Evolutionary conservation across 2,797 vertebrate species (phyloP).

Genomic region (Glossophaga mutica): DNA sequence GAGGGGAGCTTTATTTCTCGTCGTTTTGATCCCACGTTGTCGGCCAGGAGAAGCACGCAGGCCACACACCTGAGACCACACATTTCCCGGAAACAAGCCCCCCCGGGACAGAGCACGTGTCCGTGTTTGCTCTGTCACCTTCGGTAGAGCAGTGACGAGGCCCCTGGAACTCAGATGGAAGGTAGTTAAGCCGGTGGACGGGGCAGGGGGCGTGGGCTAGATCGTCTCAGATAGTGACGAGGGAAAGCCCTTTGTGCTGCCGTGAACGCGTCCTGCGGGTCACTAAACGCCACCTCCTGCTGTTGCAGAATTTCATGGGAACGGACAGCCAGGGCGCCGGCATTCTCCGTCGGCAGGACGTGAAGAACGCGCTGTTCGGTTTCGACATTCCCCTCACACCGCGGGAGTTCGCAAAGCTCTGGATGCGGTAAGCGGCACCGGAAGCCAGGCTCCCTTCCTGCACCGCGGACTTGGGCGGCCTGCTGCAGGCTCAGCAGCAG

Average conservation of each 20-base stretch:
- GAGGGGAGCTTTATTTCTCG: not conserved
- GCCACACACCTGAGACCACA: not conserved
- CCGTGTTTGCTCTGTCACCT: not conserved
- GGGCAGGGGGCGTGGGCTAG: not conserved
- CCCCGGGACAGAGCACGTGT: fast-evolving
- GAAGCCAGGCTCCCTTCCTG: not conserved
- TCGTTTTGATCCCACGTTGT: not conserved
- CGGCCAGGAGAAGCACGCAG: not conserved
- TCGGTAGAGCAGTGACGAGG: fast-evolving
- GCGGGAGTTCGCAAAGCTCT: conserved; percentile 85
- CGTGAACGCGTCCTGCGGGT: fast-evolving
- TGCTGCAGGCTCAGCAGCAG: fast-evolving
- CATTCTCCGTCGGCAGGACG: conserved; percentile 78
- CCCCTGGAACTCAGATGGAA: not conserved
- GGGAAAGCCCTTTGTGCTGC: fast-evolving
- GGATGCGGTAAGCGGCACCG: conserved; percentile 78
- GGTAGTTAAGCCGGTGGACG: not conserved
- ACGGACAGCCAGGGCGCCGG: conserved; percentile 77
- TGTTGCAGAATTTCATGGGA: conserved; percentile 79
- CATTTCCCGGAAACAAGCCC: not conserved
- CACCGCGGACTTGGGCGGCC: fast-evolving
- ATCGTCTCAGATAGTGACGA: not conserved
- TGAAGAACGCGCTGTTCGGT: conserved; percentile 79
- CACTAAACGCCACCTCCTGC: not conserved
- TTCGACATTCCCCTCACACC: conserved; percentile 82